Evolutionary conservation across 1,140 invertebrate species (phyloP).

Genomic region (Meteorus sp.): DNA sequence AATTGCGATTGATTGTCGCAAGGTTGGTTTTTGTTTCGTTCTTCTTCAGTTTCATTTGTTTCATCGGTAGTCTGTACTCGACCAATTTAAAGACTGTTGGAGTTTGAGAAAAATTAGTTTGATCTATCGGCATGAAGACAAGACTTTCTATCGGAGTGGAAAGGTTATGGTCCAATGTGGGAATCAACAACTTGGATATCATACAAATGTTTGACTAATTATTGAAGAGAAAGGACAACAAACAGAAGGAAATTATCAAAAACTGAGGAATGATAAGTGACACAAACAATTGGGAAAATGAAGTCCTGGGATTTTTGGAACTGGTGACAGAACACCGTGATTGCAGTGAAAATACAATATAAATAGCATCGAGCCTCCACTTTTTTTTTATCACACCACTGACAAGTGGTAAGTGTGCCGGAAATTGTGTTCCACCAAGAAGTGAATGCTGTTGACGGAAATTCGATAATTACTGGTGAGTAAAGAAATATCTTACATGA

Average conservation of each 20-base stretch:
- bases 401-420: background rate
- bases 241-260: background rate
- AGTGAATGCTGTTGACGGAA: background rate
- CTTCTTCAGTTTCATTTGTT: no score
- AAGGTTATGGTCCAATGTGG: no score
- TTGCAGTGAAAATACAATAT: background rate
- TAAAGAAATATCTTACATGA: no score
- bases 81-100: no score
- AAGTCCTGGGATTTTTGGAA: constrained; percentile 13
- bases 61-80: no score
- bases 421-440: background rate
- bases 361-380: background rate
- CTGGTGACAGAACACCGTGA: background rate
- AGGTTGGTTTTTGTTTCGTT: no score
- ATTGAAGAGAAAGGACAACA: background rate
- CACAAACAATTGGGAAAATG: background rate
- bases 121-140: no score
- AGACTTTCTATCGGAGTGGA: no score
- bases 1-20: no score
- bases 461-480: background rate
- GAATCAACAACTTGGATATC: background rate
- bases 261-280: background rate
- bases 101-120: no score
- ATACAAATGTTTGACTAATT: background rate
- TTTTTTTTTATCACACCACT: background rate